Base-by-base conservation (phyloP, 2,797 vertebrate genomes). In the Aeoliscus strigatus region DNA sequence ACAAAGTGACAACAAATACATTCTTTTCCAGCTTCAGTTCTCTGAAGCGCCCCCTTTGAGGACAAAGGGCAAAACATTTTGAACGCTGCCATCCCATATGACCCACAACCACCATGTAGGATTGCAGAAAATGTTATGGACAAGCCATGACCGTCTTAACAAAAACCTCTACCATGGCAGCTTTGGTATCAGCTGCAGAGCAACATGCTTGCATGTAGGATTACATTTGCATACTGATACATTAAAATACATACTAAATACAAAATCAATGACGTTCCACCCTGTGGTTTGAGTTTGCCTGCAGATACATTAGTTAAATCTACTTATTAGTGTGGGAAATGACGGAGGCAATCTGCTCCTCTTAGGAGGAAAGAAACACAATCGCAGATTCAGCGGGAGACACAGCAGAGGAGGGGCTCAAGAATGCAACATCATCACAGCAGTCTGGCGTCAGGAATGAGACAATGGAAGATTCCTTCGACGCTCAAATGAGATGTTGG, bases 1-100 rank as follows among this genome's bases (percentile, higher is more conserved):
- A 56, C 52, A 3, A 51, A 75, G 69, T 75, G 83, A 83, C 84
- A 82, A 81, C 78, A 86, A 84, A 84, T 82, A 70, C 68, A 79
- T 78, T 78, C 74, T 70, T 78, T 68, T 61, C 62, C 66, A 59
- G 70, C 73, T 67, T 57, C 72, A 65, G 66, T 73, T 60, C 76
- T 75, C 73, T 62, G 73, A 71, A 63, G 74, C 67, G 30, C 59
- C n/a, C 55, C 46, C 60, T 73, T 51, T 53, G 49, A 73, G 73
- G 70, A 83, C 75, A 81, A 77, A 77, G 77, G 67, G 73, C 73
- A 52, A 66, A 67, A 71, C 79, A 73, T 62, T 71, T 77, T 58
- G 44, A 82, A 73, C 56, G 58, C 57, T 28, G 39, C 67, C 36
- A 9, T 73, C 58, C 48, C 56, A 33, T 63, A 57, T 46, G 53